Percentiles rank a stretch among this genome's conserved stretches.
Conservation (phyloP, 2,888 invertebrate genomes). For the Reticulitermes lucifugus region DNA sequence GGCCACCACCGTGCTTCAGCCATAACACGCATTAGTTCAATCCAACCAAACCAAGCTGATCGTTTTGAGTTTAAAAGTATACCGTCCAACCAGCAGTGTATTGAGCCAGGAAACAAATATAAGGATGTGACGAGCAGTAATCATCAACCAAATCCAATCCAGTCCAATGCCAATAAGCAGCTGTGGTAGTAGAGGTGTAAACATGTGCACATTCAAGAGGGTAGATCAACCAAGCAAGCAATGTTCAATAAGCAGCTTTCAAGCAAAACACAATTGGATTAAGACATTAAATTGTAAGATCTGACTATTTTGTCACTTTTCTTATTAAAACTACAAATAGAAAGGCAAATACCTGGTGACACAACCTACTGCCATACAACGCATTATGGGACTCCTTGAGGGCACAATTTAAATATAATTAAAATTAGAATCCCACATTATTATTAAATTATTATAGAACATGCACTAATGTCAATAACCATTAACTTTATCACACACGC, state of each 20-base stretch:
- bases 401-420: too few relatives aligned
- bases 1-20: constrained; percentile 21
- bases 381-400: too few relatives aligned
- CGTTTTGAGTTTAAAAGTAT: neutral
- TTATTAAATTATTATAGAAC: too few relatives aligned
- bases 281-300: neutral
- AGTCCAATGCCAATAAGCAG: neutral
- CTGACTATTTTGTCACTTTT: neutral
- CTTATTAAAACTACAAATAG: too few relatives aligned
- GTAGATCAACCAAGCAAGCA: constrained; percentile 14
- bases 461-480: too few relatives aligned
- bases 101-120: neutral
- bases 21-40: constrained; percentile 31
- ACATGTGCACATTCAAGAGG: neutral
- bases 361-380: too few relatives aligned
- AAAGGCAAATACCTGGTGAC: too few relatives aligned
- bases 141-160: constrained; percentile 4
- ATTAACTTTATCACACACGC: too few relatives aligned
- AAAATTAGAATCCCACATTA: too few relatives aligned
- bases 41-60: constrained; percentile 11
- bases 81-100: neutral
- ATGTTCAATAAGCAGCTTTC: constrained; percentile 2
- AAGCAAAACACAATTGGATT: constrained; percentile 16
- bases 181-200: neutral
- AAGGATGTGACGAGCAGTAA: neutral